Evolutionary conservation across 2,113 vertebrate genomes (phyloP).

Genomic region (Dipodomys ordii): DNA sequence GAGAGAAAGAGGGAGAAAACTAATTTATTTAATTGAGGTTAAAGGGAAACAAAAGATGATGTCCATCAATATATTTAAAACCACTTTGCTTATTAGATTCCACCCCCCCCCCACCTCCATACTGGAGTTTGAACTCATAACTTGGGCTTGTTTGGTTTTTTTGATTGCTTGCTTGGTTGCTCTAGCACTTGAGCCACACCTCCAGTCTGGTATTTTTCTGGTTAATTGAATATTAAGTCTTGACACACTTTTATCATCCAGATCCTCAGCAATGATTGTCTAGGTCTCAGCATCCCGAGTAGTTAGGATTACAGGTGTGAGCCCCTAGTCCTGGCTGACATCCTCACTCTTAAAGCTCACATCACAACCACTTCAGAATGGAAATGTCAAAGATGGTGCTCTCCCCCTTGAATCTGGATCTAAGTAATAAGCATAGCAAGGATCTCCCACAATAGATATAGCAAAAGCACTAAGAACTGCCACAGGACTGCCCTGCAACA

Average conservation of each 20-base stretch:
- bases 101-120: too few relatives aligned
- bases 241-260: too few relatives aligned
- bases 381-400: neutral
- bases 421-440: neutral
- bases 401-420: neutral
- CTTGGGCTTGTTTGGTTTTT: too few relatives aligned
- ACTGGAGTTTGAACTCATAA: too few relatives aligned
- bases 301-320: too few relatives aligned
- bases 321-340: too few relatives aligned
- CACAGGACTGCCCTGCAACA: rapidly evolving
- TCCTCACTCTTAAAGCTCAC: too few relatives aligned
- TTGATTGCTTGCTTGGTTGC: too few relatives aligned
- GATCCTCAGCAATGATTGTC: neutral
- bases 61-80: neutral
- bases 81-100: neutral
- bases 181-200: too few relatives aligned
- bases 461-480: neutral
- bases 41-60: neutral
- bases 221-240: too few relatives aligned
- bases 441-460: neutral
- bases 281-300: neutral
- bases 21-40: neutral
- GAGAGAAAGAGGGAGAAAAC: neutral
- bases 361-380: too few relatives aligned
- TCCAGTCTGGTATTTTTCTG: too few relatives aligned